phyloP scores from a whole-genome alignment of 2,888 invertebrate genomes.

The Macrophya alboannulata region DNA sequence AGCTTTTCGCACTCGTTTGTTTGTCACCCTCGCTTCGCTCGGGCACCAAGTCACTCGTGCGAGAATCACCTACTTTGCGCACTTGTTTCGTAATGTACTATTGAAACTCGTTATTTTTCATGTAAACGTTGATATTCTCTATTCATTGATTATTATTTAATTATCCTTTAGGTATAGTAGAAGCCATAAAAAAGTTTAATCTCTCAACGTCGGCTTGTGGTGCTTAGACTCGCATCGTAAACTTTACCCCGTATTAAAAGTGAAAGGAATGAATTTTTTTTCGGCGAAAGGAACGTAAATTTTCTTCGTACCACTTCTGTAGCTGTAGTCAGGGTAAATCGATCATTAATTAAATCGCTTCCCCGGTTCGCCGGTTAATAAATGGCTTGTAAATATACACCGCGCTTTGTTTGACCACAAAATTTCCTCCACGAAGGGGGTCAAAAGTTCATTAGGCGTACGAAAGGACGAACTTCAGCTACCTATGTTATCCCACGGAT shows the following conservation, averaged over 20 bases:
- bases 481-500: background rate
- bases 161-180: too few relatives aligned
- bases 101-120: too few relatives aligned
- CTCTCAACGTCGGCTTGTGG: too few relatives aligned
- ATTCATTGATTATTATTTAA: too few relatives aligned
- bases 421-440: slow-evolving; percentile 32
- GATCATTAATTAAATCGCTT: background rate
- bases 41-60: too few relatives aligned
- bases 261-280: background rate
- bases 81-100: too few relatives aligned
- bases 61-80: too few relatives aligned
- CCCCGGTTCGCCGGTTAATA: background rate
- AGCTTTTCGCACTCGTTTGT: too few relatives aligned
- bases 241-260: background rate
- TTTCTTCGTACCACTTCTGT: background rate
- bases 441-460: slow-evolving; percentile 36
- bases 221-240: background rate
- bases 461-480: slow-evolving; percentile 13
- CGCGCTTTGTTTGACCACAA: background rate
- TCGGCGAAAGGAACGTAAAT: background rate
- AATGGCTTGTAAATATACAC: slow-evolving; percentile 25
- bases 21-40: too few relatives aligned
- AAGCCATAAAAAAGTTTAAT: too few relatives aligned
- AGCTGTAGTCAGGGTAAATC: background rate
- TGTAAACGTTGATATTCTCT: too few relatives aligned